These are phyloP conservation scores for Hyalella azteca DNA, from an alignment of 2,888 invertebrate species.

Conservation along the genomic window DNA sequence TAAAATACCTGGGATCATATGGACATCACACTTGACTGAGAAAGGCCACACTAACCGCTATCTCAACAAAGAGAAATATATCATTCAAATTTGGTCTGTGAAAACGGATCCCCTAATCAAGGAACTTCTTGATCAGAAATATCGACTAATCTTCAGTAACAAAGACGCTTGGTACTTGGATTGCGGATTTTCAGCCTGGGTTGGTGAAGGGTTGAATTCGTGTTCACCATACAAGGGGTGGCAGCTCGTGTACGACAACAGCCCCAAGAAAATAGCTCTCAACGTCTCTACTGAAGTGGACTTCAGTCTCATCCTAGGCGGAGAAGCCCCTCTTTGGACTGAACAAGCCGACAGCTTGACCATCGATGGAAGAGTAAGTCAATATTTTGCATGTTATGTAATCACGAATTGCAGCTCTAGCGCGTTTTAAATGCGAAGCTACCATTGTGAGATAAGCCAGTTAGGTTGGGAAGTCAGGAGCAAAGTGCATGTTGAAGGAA, in stretches of 20 bases:
- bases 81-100: conserved; percentile 80
- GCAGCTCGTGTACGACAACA: conserved; percentile 84
- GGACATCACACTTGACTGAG: conserved; percentile 58
- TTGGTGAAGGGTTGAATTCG: conserved; percentile 83
- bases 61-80: conserved; percentile 77
- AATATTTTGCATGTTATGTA: too few relatives aligned
- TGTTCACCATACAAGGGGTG: conserved; percentile 89
- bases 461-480: too few relatives aligned
- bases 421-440: too few relatives aligned
- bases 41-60: conserved; percentile 61
- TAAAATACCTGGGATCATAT: conserved; percentile 52
- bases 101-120: conserved; percentile 69
- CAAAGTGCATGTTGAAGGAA: too few relatives aligned
- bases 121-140: conserved; percentile 75
- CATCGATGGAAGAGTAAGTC: conserved; percentile 64
- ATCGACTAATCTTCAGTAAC: conserved; percentile 80
- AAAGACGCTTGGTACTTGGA: conserved; percentile 86
- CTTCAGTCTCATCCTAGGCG: conserved; percentile 68
- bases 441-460: too few relatives aligned
- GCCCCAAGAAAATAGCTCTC: conserved; percentile 65
- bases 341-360: conserved; percentile 73
- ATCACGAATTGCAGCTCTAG: too few relatives aligned
- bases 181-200: conserved; percentile 85
- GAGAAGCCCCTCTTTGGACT: conserved; percentile 84
- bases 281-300: conserved; percentile 10